Percentiles rank a stretch among this genome's conserved stretches.
Conservation (phyloP, 37 sponge, comb jelly and placozoan species). For the Spongilla lacustris region DNA sequence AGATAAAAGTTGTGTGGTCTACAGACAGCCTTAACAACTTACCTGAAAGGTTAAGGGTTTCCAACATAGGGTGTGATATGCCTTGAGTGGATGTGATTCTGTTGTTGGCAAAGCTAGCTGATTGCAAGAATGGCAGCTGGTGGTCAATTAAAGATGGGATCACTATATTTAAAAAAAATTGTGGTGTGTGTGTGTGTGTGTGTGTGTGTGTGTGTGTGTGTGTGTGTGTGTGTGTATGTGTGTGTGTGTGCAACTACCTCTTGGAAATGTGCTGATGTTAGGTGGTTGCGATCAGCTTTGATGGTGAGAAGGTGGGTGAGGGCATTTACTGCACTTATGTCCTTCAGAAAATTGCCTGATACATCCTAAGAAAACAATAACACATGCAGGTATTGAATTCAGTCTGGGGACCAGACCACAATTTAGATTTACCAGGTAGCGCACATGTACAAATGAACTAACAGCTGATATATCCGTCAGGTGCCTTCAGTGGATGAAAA, state of each 20-base stretch:
- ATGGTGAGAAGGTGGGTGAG: slow-evolving; percentile 83
- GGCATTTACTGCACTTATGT: slow-evolving; percentile 69
- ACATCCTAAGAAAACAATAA: slow-evolving; percentile 64
- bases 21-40: slow-evolving; percentile 1
- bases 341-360: slow-evolving; percentile 79
- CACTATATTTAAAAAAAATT: too few relatives aligned
- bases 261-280: slow-evolving; percentile 60
- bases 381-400: background rate
- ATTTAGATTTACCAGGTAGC: slow-evolving; percentile 74
- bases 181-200: background rate
- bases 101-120: slow-evolving; percentile 84
- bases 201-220: too few relatives aligned
- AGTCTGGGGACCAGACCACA: too few relatives aligned
- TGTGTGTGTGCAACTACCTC: slow-evolving; percentile 45
- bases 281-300: slow-evolving; percentile 87
- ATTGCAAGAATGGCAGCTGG: slow-evolving; percentile 87
- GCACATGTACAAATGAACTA: slow-evolving; percentile 59
- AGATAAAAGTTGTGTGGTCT: background rate
- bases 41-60: slow-evolving; percentile 81
- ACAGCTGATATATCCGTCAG: slow-evolving; percentile 70
- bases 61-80: slow-evolving; percentile 83
- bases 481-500: slow-evolving; percentile 15
- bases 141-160: background rate
- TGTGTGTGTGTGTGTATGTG: background rate
- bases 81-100: slow-evolving; percentile 73